phyloP scores from a whole-genome alignment of 2,797 vertebrate genomes.

The Neoniphon sammara region DNA sequence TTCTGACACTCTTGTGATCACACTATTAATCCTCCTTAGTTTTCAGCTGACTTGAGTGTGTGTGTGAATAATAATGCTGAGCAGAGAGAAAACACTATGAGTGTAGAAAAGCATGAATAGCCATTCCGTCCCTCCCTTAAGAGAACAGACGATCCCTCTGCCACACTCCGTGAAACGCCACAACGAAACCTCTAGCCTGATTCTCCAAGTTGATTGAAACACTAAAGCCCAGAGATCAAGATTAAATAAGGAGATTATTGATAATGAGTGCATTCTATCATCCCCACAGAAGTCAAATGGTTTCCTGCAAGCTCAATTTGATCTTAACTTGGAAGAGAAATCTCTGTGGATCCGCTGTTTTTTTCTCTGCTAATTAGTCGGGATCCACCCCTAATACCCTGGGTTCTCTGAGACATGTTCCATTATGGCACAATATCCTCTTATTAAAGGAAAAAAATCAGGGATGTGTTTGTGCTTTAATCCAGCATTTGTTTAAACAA shows the following conservation, averaged over 20 bases:
- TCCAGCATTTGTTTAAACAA: conserved; percentile 79
- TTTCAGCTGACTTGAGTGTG: conserved; percentile 45
- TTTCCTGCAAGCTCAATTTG: conserved; percentile 71
- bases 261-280: conserved; percentile 77
- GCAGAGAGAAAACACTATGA: conserved; percentile 22
- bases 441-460: conserved; percentile 64
- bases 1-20: conserved; percentile 34
- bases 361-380: conserved; percentile 77
- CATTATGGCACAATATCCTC: conserved; percentile 72
- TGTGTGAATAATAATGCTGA: conserved; percentile 42
- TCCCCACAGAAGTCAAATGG: conserved; percentile 73
- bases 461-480: conserved; percentile 74
- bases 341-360: conserved; percentile 70
- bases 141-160: conserved; percentile 22
- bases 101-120: conserved; percentile 45
- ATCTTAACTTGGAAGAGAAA: conserved; percentile 73
- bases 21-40: conserved; percentile 65
- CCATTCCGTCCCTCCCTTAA: conserved; percentile 37
- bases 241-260: conserved; percentile 84
- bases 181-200: conserved; percentile 70
- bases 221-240: conserved; percentile 81
- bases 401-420: conserved; percentile 71
- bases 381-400: conserved; percentile 74
- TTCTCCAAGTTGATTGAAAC: conserved; percentile 82
- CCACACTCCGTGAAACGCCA: conserved; percentile 58